These are phyloP conservation scores for Nasua narica DNA, from an alignment of 2,797 vertebrate genomes.

Conservation along the genomic window DNA sequence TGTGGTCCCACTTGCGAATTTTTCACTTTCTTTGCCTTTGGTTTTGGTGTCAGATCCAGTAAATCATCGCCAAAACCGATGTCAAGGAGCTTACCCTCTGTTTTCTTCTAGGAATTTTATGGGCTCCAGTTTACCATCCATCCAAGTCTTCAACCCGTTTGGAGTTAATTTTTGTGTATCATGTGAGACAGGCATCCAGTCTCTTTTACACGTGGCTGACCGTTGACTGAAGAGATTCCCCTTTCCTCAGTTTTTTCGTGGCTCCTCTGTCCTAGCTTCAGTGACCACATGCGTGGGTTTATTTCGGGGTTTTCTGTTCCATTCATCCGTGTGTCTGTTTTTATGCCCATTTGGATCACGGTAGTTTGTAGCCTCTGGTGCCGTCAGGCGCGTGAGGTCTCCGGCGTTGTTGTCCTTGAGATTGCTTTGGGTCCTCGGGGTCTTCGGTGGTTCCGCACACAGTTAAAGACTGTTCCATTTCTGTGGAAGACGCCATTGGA, in stretches of 20 bases:
- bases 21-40: neutral
- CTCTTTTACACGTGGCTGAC: neutral
- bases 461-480: too few relatives aligned
- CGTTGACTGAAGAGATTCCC: fast-evolving
- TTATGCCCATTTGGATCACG: neutral
- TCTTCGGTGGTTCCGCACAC: fast-evolving
- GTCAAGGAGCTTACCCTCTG: too few relatives aligned
- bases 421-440: neutral
- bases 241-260: fast-evolving
- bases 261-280: too few relatives aligned
- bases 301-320: neutral
- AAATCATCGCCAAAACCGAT: neutral
- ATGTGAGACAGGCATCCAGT: neutral
- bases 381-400: neutral
- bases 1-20: fast-evolving
- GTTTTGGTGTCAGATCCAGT: too few relatives aligned
- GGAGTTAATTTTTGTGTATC: neutral
- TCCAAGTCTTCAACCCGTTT: too few relatives aligned
- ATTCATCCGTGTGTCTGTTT: neutral
- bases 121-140: too few relatives aligned
- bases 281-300: fast-evolving
- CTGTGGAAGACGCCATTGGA: neutral
- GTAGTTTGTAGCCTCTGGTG: fast-evolving
- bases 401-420: fast-evolving
- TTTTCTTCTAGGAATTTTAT: neutral